Percentiles rank a stretch among this genome's conserved stretches.
phyloP scores from a whole-genome alignment of 2,113 vertebrate genomes.

The Empidonax alnorum region DNA sequence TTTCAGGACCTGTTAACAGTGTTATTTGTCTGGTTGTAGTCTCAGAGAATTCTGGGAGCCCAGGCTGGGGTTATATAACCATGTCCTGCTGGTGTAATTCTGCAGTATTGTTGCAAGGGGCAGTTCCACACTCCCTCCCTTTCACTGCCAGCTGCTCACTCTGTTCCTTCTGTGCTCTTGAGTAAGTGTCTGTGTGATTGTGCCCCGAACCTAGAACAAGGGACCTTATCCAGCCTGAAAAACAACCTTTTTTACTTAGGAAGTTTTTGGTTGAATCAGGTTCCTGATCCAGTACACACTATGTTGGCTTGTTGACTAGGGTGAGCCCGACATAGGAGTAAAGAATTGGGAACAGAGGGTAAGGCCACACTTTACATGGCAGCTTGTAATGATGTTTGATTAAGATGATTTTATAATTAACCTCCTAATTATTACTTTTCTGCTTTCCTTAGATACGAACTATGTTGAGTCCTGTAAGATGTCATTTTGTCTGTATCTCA shows the following conservation, averaged over 20 bases:
- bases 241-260: not conserved
- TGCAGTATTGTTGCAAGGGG: not conserved
- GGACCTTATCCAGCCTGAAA: not conserved
- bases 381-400: not conserved
- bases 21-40: not conserved
- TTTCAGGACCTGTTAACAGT: not conserved
- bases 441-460: not conserved
- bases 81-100: not conserved
- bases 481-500: not conserved
- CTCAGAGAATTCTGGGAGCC: not conserved
- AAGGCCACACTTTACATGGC: not conserved
- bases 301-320: accelerated
- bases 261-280: not conserved
- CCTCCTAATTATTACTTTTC: not conserved
- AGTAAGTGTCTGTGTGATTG: not conserved
- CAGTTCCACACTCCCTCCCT: not conserved
- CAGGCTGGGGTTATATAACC: not conserved
- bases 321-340: not conserved
- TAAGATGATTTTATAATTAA: not conserved
- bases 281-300: accelerated
- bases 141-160: not conserved
- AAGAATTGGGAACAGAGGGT: not conserved
- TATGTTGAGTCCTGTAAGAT: not conserved
- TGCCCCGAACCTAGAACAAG: not conserved
- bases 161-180: not conserved